Evolutionary conservation across 2,113 vertebrate genomes (phyloP).

Genomic region (Anguilla rostrata): DNA sequence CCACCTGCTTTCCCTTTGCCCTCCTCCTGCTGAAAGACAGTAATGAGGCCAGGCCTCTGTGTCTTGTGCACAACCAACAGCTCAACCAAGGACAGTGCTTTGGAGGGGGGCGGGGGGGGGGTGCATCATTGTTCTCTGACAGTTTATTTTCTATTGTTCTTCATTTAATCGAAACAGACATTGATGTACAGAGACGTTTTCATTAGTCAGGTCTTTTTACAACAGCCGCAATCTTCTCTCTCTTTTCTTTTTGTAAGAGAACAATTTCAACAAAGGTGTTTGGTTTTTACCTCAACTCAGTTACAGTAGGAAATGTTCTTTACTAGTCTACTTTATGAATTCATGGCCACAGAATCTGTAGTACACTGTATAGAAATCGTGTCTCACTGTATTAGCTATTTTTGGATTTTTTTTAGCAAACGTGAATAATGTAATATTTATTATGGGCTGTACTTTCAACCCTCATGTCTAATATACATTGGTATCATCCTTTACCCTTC

Average conservation of each 20-base stretch:
- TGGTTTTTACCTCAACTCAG: not conserved
- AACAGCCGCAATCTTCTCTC: not conserved
- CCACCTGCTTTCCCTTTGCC: slow-evolving; percentile 45
- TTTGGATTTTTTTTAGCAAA: slow-evolving; percentile 19
- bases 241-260: too few species aligned
- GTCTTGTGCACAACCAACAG: slow-evolving; percentile 47
- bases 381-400: not conserved
- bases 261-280: not conserved
- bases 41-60: slow-evolving; percentile 58
- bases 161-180: not conserved
- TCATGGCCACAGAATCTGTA: not conserved
- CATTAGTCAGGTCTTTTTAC: not conserved
- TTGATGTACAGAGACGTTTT: not conserved
- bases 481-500: slow-evolving; percentile 32
- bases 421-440: slow-evolving; percentile 15
- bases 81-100: slow-evolving; percentile 29
- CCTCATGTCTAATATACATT: slow-evolving; percentile 24
- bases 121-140: not conserved
- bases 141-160: not conserved
- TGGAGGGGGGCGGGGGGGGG: not conserved
- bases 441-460: slow-evolving; percentile 1
- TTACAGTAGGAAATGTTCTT: not conserved
- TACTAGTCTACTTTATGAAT: not conserved
- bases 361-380: not conserved
- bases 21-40: slow-evolving; percentile 57